Evolutionary conservation across 2,888 invertebrate species (phyloP).

Genomic region (Leptopilina drosophilae): DNA sequence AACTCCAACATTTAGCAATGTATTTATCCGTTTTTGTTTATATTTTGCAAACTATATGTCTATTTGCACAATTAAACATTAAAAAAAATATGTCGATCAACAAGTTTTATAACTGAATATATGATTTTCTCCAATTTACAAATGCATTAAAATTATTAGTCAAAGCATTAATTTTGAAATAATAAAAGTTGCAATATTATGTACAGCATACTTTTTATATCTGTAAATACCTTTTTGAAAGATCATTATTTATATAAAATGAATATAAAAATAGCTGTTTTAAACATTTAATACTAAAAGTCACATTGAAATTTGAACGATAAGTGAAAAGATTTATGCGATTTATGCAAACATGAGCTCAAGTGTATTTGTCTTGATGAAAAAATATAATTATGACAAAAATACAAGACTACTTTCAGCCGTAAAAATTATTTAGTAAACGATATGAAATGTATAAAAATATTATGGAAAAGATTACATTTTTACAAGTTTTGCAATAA

Average conservation of each 20-base stretch:
- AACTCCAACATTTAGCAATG: background rate
- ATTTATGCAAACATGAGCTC: conserved; percentile 25
- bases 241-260: conserved; percentile 1
- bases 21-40: conserved; percentile 21
- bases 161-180: conserved; percentile 13
- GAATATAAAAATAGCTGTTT: conserved; percentile 20
- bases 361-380: conserved; percentile 3
- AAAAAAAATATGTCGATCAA: conserved; percentile 3
- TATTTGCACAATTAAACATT: conserved; percentile 11
- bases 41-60: conserved; percentile 11
- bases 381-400: conserved; percentile 18
- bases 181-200: conserved; percentile 14
- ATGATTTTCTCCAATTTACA: conserved; percentile 14
- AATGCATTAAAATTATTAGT: background rate
- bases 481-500: conserved; percentile 45
- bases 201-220: conserved; percentile 24
- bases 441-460: conserved; percentile 29
- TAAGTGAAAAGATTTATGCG: conserved; percentile 23
- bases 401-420: conserved; percentile 8
- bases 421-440: conserved; percentile 27
- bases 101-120: background rate
- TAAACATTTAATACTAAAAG: conserved; percentile 21
- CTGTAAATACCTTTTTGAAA: conserved; percentile 1
- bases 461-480: conserved; percentile 29
- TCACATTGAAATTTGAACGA: conserved; percentile 16